Base-by-base conservation (phyloP, 2,797 vertebrate species). In the Aeoliscus strigatus region DNA sequence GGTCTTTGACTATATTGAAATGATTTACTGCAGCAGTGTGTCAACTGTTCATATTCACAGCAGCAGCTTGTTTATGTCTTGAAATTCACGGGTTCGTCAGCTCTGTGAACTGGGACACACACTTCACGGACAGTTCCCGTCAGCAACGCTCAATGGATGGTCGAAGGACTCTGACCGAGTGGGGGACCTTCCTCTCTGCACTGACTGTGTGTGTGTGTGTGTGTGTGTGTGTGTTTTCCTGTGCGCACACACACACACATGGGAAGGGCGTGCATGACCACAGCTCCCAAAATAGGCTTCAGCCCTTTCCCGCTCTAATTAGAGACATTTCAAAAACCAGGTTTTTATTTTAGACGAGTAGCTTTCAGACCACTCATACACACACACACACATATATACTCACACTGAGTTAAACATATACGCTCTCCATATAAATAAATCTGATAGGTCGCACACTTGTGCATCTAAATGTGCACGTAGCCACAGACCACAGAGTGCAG, bases 301-400 rank as follows among this genome's bases (percentile, higher is more conserved):
- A 63, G 60, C 84, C 78, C 82, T 84, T n/a, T 75, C 83, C 70
- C 78, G 85, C 83, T 85, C 81, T 90, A 89, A 90, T 89, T 90
- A 90, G 79, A 88, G 86, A 82, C 79, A 80, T 89, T 88, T 86
- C 73, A 81, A 87, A 89, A 89, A 89, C 80, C 82, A 74, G 66
- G 58, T 87, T 88, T 88, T 85, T 88, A 90, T 90, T 90, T 90
- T 89, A 90, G 87, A 82, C 82, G 69, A 77, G 81, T 60, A 79
- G 74, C 70, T 80, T 81, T 79, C 62, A 61, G 75, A 70, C 61
- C 70, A 67, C 58, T 73, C 52, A 44, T 39, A 29, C 36, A 7
- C 54, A 35, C 40, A 15, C 49, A 46, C 45, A 46, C 32, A 46
- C 27, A 23, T 28, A 45, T 36, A 37, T 18, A 40, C 33, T 40